Percentiles rank a stretch among this genome's conserved stretches.
phyloP scores from a whole-genome alignment of 2,888 invertebrate genomes.

The Odontocolon sp. region DNA sequence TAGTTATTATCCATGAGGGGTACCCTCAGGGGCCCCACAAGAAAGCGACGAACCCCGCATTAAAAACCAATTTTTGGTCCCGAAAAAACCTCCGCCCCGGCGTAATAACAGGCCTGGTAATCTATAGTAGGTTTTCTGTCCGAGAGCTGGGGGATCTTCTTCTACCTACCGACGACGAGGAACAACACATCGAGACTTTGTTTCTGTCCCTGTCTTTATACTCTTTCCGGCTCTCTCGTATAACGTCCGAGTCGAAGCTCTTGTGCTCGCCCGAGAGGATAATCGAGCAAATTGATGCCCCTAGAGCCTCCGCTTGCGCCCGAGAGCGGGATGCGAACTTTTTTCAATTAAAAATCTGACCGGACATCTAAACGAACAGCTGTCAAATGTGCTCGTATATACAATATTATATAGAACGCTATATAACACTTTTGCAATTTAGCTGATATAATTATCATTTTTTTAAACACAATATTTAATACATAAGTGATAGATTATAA shows the following conservation, averaged over 20 bases:
- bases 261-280: slow-evolving; percentile 64
- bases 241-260: slow-evolving; percentile 29
- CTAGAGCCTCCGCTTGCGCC: slow-evolving; percentile 67
- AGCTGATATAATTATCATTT: background rate
- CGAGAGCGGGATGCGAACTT: slow-evolving; percentile 63
- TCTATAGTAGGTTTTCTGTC: slow-evolving; percentile 80
- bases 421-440: background rate
- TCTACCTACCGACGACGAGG: slow-evolving; percentile 59
- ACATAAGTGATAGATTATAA: too few relatives aligned
- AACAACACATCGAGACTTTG: slow-evolving; percentile 55
- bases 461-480: too few relatives aligned
- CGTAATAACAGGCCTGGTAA: slow-evolving; percentile 80
- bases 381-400: slow-evolving; percentile 71
- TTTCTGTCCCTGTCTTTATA: slow-evolving; percentile 37
- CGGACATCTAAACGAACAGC: slow-evolving; percentile 68
- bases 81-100: slow-evolving; percentile 78
- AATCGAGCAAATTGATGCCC: slow-evolving; percentile 76
- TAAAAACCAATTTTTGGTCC: slow-evolving; percentile 80
- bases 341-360: slow-evolving; percentile 75
- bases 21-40: slow-evolving; percentile 63
- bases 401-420: background rate
- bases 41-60: slow-evolving; percentile 79
- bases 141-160: slow-evolving; percentile 63
- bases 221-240: slow-evolving; percentile 21
- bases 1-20: slow-evolving; percentile 79